phyloP scores from a whole-genome alignment of 2,797 vertebrate species.

The Knipowitschia caucasica region DNA sequence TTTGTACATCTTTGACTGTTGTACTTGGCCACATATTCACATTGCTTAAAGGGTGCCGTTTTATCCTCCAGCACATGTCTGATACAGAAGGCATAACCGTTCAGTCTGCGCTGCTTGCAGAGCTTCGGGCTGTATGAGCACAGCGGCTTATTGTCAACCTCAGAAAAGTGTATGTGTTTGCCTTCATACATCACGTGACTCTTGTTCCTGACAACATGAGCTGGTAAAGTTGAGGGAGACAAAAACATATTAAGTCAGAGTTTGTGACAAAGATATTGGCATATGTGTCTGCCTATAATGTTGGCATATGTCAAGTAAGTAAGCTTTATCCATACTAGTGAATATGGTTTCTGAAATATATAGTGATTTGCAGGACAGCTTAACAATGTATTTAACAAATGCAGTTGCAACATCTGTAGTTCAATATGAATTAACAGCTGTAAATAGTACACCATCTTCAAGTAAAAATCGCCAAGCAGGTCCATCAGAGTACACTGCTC shows the following conservation, averaged over 20 bases:
- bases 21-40: constrained; percentile 99
- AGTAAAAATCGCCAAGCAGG: too few species aligned
- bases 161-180: constrained; percentile 99
- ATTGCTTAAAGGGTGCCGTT: constrained; percentile 99
- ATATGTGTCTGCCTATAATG: not conserved
- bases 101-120: constrained; percentile 99
- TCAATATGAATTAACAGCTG: too few species aligned
- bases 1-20: constrained; percentile 99
- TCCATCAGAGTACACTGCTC: too few species aligned
- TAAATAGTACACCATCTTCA: not conserved
- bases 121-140: constrained; percentile 99
- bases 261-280: not conserved
- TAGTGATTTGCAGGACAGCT: too few species aligned
- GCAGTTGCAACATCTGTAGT: not conserved
- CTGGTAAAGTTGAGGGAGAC: constrained; percentile 71
- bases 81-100: constrained; percentile 99
- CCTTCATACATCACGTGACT: constrained; percentile 99
- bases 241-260: constrained; percentile 30
- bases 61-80: constrained; percentile 99
- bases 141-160: constrained; percentile 99
- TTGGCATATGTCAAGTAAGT: not conserved
- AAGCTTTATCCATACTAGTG: not conserved
- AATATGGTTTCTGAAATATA: not conserved
- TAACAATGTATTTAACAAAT: not conserved
- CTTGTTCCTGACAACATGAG: constrained; percentile 99